Conservation (phyloP, 2,797 vertebrate species). For the Neosilurus hyrtlii region DNA sequence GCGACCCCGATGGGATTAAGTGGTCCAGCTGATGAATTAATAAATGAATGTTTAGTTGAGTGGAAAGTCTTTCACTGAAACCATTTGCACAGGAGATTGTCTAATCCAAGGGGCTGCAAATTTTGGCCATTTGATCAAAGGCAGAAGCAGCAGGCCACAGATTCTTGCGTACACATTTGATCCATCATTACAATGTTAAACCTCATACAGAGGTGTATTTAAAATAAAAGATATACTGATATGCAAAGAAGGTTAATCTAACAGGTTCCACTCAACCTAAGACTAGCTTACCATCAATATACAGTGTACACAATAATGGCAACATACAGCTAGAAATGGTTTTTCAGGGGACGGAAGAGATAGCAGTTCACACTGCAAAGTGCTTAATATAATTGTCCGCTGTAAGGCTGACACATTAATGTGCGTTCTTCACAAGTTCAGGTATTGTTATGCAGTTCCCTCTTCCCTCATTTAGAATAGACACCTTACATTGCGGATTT, state of each 20-base stretch:
- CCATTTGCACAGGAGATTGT: background rate
- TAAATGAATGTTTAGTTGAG: background rate
- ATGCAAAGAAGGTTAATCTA: background rate
- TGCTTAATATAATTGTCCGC: background rate
- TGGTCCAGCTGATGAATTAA: too few species aligned
- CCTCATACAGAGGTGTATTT: background rate
- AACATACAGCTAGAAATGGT: background rate
- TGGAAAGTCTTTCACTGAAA: background rate
- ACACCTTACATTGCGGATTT: background rate
- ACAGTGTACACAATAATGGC: background rate
- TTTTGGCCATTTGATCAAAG: background rate
- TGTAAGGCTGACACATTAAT: background rate
- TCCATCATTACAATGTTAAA: background rate
- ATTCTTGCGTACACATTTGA: background rate
- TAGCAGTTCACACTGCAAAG: background rate
- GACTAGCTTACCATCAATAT: background rate
- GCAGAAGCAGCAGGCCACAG: too few species aligned
- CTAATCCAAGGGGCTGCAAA: background rate
- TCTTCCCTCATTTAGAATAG: background rate
- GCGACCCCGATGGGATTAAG: too few species aligned
- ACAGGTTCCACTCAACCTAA: background rate
- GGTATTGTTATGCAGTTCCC: background rate
- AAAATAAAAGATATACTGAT: background rate
- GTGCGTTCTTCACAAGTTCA: too few species aligned
- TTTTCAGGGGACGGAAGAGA: background rate